Conservation (phyloP, 2,888 invertebrate species). For the Mythimna pallens region DNA sequence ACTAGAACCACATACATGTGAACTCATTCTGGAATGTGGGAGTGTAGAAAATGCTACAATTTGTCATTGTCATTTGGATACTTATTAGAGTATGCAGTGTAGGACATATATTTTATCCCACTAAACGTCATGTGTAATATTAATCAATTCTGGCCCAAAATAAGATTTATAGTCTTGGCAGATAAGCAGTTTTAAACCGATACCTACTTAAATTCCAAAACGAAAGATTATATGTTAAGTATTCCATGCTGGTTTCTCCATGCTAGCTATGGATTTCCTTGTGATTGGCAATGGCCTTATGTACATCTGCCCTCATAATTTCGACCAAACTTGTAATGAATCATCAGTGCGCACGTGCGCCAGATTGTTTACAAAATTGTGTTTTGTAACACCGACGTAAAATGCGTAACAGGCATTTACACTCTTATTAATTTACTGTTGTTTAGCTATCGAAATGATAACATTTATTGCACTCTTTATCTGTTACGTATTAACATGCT, state of each 20-base stretch:
- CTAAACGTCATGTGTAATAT: slow-evolving; percentile 22
- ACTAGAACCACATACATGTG: slow-evolving; percentile 24
- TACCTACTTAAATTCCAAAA: slow-evolving; percentile 4
- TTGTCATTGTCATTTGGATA: slow-evolving; percentile 39
- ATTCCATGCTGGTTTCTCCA: neutral
- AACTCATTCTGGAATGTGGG: slow-evolving; percentile 18
- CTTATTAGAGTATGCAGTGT: slow-evolving; percentile 8
- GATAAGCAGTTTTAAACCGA: slow-evolving; percentile 22
- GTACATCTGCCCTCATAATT: slow-evolving; percentile 74
- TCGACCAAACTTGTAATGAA: slow-evolving; percentile 74
- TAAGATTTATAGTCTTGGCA: slow-evolving; percentile 24
- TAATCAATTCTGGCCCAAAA: slow-evolving; percentile 17
- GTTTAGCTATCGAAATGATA: slow-evolving; percentile 70
- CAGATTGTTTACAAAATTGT: slow-evolving; percentile 84
- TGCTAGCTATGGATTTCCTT: slow-evolving; percentile 2
- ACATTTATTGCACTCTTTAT: slow-evolving; percentile 60
- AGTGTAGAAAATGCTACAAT: slow-evolving; percentile 37
- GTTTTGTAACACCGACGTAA: slow-evolving; percentile 81
- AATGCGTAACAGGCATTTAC: slow-evolving; percentile 76
- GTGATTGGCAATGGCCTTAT: slow-evolving; percentile 67
- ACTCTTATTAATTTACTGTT: slow-evolving; percentile 74
- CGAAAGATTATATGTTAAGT: neutral
- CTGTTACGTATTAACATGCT: slow-evolving; percentile 57
- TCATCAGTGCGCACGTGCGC: slow-evolving; percentile 81
- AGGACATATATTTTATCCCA: slow-evolving; percentile 17